Conservation (phyloP, 2,113 vertebrate genomes). For the Rissa tridactyla region DNA sequence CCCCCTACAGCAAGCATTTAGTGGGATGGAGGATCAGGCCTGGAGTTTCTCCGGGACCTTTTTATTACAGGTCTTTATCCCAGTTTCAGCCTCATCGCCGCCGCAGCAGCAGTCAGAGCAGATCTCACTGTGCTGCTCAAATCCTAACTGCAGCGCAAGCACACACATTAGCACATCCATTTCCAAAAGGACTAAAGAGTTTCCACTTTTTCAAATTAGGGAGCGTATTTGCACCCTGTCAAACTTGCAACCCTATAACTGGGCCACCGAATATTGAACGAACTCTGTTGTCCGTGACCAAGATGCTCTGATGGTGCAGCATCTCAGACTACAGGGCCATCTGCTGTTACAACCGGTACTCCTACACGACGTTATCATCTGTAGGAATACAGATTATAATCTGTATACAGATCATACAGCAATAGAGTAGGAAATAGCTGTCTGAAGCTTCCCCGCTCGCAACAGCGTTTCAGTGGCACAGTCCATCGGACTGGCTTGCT, state of each 20-base stretch:
- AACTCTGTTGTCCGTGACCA: neutral
- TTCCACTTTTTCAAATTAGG: neutral
- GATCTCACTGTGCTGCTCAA: neutral
- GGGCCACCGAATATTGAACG: neutral
- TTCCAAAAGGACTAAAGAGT: neutral
- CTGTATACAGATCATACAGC: neutral
- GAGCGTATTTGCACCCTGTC: neutral
- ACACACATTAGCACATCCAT: no score
- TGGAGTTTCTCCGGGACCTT: neutral
- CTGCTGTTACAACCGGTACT: neutral
- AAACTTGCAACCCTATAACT: neutral
- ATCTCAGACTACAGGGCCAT: neutral
- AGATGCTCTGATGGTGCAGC: neutral
- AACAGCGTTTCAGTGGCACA: neutral
- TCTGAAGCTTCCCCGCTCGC: neutral
- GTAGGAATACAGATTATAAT: neutral
- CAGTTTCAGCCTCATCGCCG: neutral
- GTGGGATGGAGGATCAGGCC: neutral
- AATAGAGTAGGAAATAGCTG: neutral
- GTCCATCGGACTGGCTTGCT: neutral
- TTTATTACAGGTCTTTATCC: neutral
- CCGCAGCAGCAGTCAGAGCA: neutral
- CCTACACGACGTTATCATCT: neutral
- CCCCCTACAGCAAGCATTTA: neutral
- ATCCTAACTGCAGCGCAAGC: neutral